A percentile compares a stretch with the other conserved stretches of the same genome.
These are phyloP conservation scores for Phortica magna DNA, from an alignment of 2,888 invertebrate species.

Conservation along the genomic window DNA sequence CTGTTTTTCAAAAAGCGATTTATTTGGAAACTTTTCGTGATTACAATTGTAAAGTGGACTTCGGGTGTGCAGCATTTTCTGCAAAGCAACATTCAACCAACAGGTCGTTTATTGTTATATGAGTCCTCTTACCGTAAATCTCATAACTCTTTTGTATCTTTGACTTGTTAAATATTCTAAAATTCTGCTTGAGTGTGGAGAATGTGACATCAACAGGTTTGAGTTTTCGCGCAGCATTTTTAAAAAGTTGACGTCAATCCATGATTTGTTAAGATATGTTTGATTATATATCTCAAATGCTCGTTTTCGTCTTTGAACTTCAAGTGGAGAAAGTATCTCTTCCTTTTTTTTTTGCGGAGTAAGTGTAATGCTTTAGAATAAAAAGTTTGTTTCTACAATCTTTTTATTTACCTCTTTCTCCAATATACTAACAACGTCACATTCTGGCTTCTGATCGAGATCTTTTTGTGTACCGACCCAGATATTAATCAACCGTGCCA, in stretches of 20 bases:
- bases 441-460: conserved; percentile 62
- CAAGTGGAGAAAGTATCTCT: conserved; percentile 64
- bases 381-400: neutral
- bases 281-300: conserved; percentile 68
- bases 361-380: neutral
- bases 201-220: conserved; percentile 60
- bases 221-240: conserved; percentile 58
- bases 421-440: conserved; percentile 72
- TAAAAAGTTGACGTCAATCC: conserved; percentile 70
- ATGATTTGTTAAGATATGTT: conserved; percentile 68
- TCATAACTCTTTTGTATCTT: conserved; percentile 61
- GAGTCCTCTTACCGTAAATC: conserved; percentile 60
- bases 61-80: conserved; percentile 76
- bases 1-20: conserved; percentile 49
- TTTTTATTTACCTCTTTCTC: conserved; percentile 61
- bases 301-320: conserved; percentile 66
- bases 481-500: conserved; percentile 54
- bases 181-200: conserved; percentile 54
- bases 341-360: conserved; percentile 52
- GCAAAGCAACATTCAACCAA: neutral
- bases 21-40: conserved; percentile 56
- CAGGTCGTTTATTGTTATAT: neutral
- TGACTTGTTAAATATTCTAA: conserved; percentile 54
- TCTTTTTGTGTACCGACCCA: conserved; percentile 49
- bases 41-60: conserved; percentile 69